Evolutionary conservation across 2,797 vertebrate species (phyloP), one percentile per base, ranked within the genome.

Genomic region (Enteromius mattozi): DNA sequence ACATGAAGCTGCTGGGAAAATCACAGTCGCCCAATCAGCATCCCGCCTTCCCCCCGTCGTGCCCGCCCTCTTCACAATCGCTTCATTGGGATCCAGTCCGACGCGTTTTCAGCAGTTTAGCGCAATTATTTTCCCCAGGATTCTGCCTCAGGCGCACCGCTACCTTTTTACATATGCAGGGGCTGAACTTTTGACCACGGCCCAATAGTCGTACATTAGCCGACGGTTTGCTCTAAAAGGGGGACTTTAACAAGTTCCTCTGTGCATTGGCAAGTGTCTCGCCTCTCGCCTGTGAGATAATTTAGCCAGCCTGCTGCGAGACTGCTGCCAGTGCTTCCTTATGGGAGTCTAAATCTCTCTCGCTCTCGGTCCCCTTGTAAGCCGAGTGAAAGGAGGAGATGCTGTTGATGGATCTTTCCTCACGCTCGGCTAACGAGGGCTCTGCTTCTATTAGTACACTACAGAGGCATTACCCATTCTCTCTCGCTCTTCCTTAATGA

Each of bases 101-200:
- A 33, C 80, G 49, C 80, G 69, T 74, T 87, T 89, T 94, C 92
- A 92, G 92, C 86, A 93, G 87, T 95, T 95, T 93, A 93, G 92
- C 84, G 85, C 93, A 92, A 94, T 99, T 98, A 98, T 98, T 98
- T 96, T 97, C 96, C 97, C 96, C 96, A 94, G 96, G 96, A 97
- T 97, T 96, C 93, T 93, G 97, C 97, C 97, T 96, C 95, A 94
- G 97, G 97, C 97, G 96, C 95, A 96, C 95, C 95, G 96, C 97
- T 98, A 97, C 97, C 98, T 99, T 99, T 99, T 99, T 98, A 98
- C 97, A 98, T 98, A 99, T 99, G 98, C 97, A 99, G 96, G 96
- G 95, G 95, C 96, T 99, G 97, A 99, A 99, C 98, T 99, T 99
- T 98, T 99, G 98, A 99, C 98, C 98, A 98, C 94, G 96, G 96